Conservation (phyloP, 2,888 invertebrate genomes). For the Agrilus cyanescens region DNA sequence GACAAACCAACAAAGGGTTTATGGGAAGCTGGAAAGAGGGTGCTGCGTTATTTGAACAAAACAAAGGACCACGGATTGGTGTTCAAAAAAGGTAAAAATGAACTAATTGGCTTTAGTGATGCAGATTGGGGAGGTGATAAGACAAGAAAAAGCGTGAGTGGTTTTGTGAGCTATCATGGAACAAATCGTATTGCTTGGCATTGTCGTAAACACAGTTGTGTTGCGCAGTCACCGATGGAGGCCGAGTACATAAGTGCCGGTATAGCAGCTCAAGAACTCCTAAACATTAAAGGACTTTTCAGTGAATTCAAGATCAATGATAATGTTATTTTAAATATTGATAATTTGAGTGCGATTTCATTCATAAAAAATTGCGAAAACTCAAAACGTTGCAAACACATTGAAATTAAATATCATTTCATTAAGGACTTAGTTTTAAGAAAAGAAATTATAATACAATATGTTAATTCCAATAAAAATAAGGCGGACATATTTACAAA, state of each 20-base stretch:
- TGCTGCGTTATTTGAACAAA: too few species aligned
- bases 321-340: not conserved
- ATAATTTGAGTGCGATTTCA: too few species aligned
- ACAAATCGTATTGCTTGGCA: conserved; percentile 10
- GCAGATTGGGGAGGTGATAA: too few species aligned
- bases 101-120: not conserved
- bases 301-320: not conserved
- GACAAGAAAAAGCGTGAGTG: not conserved
- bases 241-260: conserved; percentile 9
- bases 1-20: too few species aligned
- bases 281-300: conserved; percentile 6
- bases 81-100: conserved; percentile 4
- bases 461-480: not conserved
- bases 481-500: not conserved
- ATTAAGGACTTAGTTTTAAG: conserved; percentile 6
- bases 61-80: not conserved
- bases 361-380: too few species aligned
- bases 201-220: conserved; percentile 15
- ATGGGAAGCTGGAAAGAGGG: too few species aligned
- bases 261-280: conserved; percentile 4
- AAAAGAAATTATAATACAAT: conserved; percentile 2
- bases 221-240: conserved; percentile 13
- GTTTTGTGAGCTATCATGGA: conserved; percentile 4
- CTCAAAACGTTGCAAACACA: conserved; percentile 8
- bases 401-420: conserved; percentile 8